These are phyloP conservation scores for Lithophane ornitopus DNA, from an alignment of 2,888 invertebrate genomes.

Conservation along the genomic window DNA sequence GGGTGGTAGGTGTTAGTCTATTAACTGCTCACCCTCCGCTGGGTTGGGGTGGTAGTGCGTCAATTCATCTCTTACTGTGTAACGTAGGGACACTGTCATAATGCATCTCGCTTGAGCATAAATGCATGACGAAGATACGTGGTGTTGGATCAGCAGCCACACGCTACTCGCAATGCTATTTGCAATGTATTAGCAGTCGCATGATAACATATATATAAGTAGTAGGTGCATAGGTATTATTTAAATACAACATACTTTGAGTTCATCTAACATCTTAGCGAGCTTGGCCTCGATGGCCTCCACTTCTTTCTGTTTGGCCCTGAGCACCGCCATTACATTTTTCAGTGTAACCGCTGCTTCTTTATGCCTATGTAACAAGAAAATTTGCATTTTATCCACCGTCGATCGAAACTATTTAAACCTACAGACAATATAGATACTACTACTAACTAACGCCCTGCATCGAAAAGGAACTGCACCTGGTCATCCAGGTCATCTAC, in stretches of 20 bases:
- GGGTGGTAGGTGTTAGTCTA: not conserved
- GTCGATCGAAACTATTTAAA: not conserved
- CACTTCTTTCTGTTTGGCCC: constrained; percentile 95
- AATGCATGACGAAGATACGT: constrained; percentile 23
- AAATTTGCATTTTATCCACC: not conserved
- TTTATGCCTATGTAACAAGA: constrained; percentile 90
- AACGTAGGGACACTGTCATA: constrained; percentile 1
- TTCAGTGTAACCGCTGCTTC: constrained; percentile 94
- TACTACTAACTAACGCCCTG: not conserved
- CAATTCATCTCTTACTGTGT: constrained; percentile 7
- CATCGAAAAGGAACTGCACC: not conserved
- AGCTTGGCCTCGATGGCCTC: constrained; percentile 95
- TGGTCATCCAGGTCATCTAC: not conserved
- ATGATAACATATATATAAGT: not conserved
- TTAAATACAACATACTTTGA: constrained; percentile 89
- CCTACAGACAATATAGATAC: not conserved
- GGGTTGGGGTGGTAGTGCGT: not conserved
- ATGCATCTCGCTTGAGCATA: constrained; percentile 42
- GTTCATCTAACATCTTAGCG: constrained; percentile 93
- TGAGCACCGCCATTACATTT: constrained; percentile 93
- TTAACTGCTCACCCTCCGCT: not conserved
- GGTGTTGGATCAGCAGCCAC: not conserved
- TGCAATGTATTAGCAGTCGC: not conserved
- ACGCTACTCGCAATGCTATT: not conserved
- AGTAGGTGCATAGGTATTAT: no score